Evolutionary conservation across 2,888 invertebrate genomes (phyloP), one percentile per base, ranked within the genome.

Genomic region (Parascotia fuliginaria): DNA sequence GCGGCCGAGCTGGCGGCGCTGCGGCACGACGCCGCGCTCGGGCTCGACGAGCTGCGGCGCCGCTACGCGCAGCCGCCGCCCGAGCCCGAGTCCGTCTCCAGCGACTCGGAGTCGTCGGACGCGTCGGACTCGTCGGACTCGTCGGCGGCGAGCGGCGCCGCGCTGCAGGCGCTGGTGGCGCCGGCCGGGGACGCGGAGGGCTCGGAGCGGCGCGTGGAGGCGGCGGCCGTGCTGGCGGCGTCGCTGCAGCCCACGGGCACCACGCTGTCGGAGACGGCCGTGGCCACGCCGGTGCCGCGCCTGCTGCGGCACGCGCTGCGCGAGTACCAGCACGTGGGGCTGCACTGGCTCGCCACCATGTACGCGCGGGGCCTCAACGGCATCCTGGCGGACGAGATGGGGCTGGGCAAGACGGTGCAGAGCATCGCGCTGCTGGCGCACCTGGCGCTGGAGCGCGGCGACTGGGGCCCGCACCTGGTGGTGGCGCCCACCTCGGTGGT

Each of bases 401-500:
- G 98, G 73, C 93, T 98, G 63, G 98, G 98, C 60, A 98, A 98
- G 93, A 98, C 98, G 13, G 98, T 99, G 77, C 99, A 98, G 93
- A 99, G 98, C 0, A 98, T 99, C 74, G 97, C 98, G 6, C 93
- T 99, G 62, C 90, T 99, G 57, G 98, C 98, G 15, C 98, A 99
- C 92, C 92, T 99, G 65, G 99, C 99, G 14, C 97, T 97, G 73
- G 98, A 97, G 76, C 96, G 96, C 77, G 94, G 93, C 65, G 96
- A 98, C 81, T 99, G 99, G 99, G 99, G 99, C 24, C 99, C 99
- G 44, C 99, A 99, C 94, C 93, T 99, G 15, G 98, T 99, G 66
- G 97, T 99, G 58, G 99, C 99, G 65, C 99, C 99, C 52, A 99
- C 99, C 11, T 99, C 99, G 64, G 99, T 99, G 41, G 98, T 99